phyloP scores from a whole-genome alignment of 1,140 invertebrate genomes.

The Pseudomyrmex sp. region DNA sequence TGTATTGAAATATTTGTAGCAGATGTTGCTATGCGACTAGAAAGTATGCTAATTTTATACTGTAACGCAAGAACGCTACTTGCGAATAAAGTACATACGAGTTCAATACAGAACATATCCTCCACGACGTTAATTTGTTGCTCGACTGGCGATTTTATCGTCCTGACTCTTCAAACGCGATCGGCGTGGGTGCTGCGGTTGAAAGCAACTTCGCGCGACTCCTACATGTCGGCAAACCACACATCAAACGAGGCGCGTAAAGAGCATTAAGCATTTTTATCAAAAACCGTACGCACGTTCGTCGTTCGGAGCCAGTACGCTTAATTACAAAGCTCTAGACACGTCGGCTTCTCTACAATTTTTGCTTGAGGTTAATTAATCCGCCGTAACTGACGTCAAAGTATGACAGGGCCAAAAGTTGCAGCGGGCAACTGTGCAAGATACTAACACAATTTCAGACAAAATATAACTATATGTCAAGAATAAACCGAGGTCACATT shows the following conservation, averaged over 20 bases:
- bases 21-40: background rate
- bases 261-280: constrained; percentile 15
- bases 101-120: background rate
- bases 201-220: constrained; percentile 12
- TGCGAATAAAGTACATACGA: constrained; percentile 6
- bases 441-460: background rate
- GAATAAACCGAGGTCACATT: constrained; percentile 12
- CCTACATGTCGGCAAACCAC: constrained; percentile 4
- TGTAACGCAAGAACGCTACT: background rate
- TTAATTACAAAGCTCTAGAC: constrained; percentile 11
- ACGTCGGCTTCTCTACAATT: background rate
- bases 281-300: background rate
- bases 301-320: background rate
- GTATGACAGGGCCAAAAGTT: constrained; percentile 17
- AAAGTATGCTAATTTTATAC: constrained; percentile 16
- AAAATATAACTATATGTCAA: background rate
- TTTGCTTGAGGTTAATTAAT: constrained; percentile 27
- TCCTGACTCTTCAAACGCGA: background rate
- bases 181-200: background rate
- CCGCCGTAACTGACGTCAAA: background rate
- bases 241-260: background rate
- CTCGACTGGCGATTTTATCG: constrained; percentile 7
- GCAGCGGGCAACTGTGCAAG: background rate
- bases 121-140: constrained; percentile 32
- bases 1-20: background rate